Evolutionary conservation across 2,113 vertebrate genomes (phyloP).

Genomic region (Trogon melanurus): DNA sequence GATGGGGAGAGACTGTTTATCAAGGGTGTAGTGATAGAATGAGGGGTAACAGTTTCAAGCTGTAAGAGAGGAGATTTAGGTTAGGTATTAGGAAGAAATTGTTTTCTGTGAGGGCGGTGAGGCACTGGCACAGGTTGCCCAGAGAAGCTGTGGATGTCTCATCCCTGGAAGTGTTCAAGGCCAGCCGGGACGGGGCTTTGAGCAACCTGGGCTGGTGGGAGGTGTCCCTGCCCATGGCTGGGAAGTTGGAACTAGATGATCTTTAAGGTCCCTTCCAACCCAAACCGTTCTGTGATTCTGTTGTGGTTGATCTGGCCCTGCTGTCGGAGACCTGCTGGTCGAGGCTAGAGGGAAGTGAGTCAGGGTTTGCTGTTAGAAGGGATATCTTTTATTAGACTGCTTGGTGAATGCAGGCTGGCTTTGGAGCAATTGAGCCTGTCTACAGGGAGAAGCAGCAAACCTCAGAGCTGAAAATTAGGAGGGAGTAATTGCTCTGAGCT

Average conservation of each 20-base stretch:
- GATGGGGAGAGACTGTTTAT: background rate
- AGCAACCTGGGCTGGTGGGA: background rate
- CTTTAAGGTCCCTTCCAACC: background rate
- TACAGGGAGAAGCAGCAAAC: background rate
- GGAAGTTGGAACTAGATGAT: background rate
- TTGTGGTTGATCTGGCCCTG: background rate
- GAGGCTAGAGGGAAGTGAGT: slow-evolving; percentile 50
- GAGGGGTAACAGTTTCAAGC: background rate
- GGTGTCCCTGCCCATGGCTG: background rate
- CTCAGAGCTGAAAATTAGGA: background rate
- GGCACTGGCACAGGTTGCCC: background rate
- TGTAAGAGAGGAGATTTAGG: background rate
- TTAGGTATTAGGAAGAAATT: background rate
- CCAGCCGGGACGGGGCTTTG: background rate
- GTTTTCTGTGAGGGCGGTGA: background rate
- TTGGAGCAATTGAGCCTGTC: background rate
- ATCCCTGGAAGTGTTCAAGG: background rate
- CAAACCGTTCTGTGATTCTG: background rate
- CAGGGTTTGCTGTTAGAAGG: slow-evolving; percentile 50
- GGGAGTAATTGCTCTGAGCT: background rate
- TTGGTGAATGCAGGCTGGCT: background rate
- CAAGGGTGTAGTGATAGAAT: background rate
- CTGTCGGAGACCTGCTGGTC: background rate
- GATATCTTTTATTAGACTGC: slow-evolving; percentile 44
- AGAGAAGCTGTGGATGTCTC: background rate